These are phyloP conservation scores for Oligia strigilis DNA, from an alignment of 2,888 invertebrate genomes.

Conservation along the genomic window DNA sequence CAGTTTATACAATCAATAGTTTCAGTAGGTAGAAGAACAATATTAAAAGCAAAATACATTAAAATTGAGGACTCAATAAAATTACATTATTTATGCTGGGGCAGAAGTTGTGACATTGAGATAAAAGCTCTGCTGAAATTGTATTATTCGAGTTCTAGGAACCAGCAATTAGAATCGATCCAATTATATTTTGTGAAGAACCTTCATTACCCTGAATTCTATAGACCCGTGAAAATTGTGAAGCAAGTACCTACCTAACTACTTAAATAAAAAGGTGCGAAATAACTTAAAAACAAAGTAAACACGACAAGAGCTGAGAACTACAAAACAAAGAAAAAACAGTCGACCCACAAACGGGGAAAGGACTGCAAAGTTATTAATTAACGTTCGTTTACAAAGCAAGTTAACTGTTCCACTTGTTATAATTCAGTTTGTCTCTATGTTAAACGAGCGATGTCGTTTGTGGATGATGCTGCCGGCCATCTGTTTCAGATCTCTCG, in stretches of 20 bases:
- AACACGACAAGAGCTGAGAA: slow-evolving; percentile 37
- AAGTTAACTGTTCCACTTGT: slow-evolving; percentile 58
- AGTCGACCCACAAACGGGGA: slow-evolving; percentile 46
- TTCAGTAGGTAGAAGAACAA: not conserved
- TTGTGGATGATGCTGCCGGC: slow-evolving; percentile 35
- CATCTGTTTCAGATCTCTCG: slow-evolving; percentile 41
- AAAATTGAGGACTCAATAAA: not conserved
- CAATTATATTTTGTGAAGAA: not conserved
- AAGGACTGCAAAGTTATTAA: slow-evolving; percentile 65
- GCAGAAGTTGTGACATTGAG: not conserved
- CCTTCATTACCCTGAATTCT: not conserved
- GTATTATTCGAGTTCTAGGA: not conserved
- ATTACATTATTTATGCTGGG: not conserved
- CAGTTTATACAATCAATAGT: not conserved
- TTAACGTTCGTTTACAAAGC: slow-evolving; percentile 64
- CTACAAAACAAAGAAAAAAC: slow-evolving; percentile 60
- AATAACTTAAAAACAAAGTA: slow-evolving; percentile 54
- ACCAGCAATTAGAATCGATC: not conserved
- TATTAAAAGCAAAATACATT: not conserved
- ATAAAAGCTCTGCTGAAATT: not conserved
- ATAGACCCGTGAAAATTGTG: not conserved
- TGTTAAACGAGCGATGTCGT: slow-evolving; percentile 51
- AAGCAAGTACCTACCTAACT: not conserved
- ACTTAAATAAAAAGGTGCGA: slow-evolving; percentile 46
- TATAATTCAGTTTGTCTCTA: slow-evolving; percentile 52